Base-by-base conservation (phyloP, 2,113 vertebrate species). In the Syrmaticus mikado region DNA sequence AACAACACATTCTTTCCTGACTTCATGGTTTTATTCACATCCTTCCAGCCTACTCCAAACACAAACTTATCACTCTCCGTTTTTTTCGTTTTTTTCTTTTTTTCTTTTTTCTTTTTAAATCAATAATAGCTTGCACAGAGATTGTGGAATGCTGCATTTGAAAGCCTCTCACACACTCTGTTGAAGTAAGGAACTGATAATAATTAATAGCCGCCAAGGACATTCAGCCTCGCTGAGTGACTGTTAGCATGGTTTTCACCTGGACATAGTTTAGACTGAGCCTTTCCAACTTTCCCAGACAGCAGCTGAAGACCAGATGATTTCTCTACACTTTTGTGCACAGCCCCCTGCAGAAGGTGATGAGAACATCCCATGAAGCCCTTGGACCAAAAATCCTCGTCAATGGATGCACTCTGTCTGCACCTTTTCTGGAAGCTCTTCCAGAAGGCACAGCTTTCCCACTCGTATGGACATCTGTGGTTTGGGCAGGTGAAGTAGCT, bases 151-250 rank as follows among this genome's bases (percentile, higher is more conserved):
- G 73, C 72, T 81, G 2, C 77, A 17, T 81, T 81, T 94, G 89
- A 95, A 93, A 92, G 61, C 48, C 53, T 91, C 82, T 93, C 82
- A 73, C 88, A 85, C 76, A 38, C 80, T 85, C 78, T 79, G 66
- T 67, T 91, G 61, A 85, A 92, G 91, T 77, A 77, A 85, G 91
- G 70, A n/a, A 25, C 66, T 84, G 92, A 91, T 94, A 93, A 93
- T 92, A 92, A 87, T 96, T 94, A 94, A 94, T 87, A 92, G 94
- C 73, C 94, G 79, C 94, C 95, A 95, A 92, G 95, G 91, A 88
- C 92, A 41, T 93, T 85, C 80, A 94, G 92, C 82, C 61, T 84
- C 40, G 73, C 32, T 78, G 73, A 83, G 85, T 75, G 87, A 65
- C 57, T 90, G 80, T 28, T 95, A 94, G 65, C 80, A 50, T 53